Percentiles rank a stretch among this genome's conserved stretches.
These are phyloP conservation scores for Raja brachyura DNA, from an alignment of 2,113 vertebrate genomes.

Conservation along the genomic window DNA sequence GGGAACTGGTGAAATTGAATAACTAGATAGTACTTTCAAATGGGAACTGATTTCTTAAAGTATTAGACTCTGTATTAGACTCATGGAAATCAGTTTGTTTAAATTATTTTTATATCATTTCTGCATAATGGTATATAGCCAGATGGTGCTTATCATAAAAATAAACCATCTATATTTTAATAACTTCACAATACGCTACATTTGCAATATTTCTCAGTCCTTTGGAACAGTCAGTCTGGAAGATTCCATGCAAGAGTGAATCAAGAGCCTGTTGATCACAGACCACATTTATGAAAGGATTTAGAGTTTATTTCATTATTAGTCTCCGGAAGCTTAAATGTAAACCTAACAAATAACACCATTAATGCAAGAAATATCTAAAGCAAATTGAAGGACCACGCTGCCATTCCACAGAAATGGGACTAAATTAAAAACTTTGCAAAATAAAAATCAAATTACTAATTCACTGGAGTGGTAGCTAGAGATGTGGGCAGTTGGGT, in stretches of 20 bases:
- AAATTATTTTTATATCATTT: not conserved
- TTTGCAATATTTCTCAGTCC: not conserved
- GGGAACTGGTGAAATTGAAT: constrained; percentile 24
- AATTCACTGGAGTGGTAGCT: not conserved
- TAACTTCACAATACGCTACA: not conserved
- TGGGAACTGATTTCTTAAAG: not conserved
- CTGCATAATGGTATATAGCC: not conserved
- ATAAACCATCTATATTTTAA: no score
- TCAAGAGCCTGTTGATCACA: not conserved
- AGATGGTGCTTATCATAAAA: not conserved
- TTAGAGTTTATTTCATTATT: not conserved
- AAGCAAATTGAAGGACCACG: not conserved
- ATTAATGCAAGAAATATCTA: not conserved
- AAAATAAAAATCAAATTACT: not conserved
- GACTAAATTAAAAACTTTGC: not conserved
- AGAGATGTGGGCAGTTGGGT: no score
- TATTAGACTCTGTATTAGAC: no score
- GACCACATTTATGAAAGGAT: not conserved
- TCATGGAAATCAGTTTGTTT: not conserved
- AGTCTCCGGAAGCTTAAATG: not conserved
- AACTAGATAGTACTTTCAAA: not conserved
- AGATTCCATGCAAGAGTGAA: not conserved
- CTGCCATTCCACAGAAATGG: not conserved
- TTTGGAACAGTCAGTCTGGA: not conserved
- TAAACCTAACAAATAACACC: not conserved